Conservation (phyloP, 2,113 vertebrate species). For the Choloepus hoffmanni region DNA sequence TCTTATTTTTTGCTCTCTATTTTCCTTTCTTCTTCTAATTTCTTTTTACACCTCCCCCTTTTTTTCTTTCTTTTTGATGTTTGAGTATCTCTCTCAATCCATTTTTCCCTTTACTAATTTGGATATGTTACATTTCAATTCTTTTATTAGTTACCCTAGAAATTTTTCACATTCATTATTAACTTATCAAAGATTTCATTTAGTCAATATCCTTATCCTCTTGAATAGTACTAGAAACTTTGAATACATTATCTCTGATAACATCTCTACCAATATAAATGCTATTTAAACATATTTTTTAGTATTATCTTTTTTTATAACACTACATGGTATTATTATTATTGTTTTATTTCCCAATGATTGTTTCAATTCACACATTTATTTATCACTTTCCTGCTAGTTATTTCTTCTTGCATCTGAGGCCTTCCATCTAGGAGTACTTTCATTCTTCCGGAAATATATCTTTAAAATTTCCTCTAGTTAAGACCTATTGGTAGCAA, state of each 20-base stretch:
- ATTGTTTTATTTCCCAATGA: not conserved
- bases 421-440: not conserved
- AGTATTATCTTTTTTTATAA: not conserved
- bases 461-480: not conserved
- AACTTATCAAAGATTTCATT: not conserved
- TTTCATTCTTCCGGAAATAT: not conserved
- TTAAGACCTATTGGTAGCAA: not conserved
- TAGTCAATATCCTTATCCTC: not conserved
- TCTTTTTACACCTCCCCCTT: not conserved
- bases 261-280: not conserved
- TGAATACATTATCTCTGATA: not conserved
- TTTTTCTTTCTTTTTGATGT: not conserved
- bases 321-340: not conserved
- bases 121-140: not conserved
- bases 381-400: not conserved
- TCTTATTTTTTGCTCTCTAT: not conserved
- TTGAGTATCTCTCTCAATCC: not conserved
- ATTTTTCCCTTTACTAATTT: not conserved
- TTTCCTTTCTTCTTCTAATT: not conserved
- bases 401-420: conserved; percentile 18
- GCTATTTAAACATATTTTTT: not conserved
- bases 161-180: not conserved
- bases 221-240: not conserved
- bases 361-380: not conserved
- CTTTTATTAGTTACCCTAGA: not conserved